A percentile compares a stretch with the other conserved stretches of the same genome.
These are phyloP conservation scores for Cnemophilus loriae DNA, from an alignment of 2,113 vertebrate species.

Conservation along the genomic window DNA sequence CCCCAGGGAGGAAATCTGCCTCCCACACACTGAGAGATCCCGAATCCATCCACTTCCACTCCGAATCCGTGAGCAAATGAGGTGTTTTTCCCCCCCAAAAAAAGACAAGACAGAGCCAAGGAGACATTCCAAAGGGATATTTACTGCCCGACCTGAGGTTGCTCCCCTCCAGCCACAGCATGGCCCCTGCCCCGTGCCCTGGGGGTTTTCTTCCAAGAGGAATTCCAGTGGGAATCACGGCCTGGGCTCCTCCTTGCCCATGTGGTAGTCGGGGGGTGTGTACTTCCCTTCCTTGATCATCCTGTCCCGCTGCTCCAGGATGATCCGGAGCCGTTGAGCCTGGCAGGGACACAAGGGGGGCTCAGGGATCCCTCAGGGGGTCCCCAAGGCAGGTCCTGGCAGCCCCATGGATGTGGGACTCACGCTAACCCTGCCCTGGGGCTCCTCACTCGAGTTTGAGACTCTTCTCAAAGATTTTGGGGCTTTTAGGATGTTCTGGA, in stretches of 20 bases:
- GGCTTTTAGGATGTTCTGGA: too few relatives aligned
- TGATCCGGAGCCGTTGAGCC: slow-evolving; percentile 65
- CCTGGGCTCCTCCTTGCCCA: slow-evolving; percentile 48
- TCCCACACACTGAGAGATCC: background rate
- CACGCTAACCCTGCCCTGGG: rapidly evolving
- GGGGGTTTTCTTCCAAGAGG: rapidly evolving
- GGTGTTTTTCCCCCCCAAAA: rapidly evolving
- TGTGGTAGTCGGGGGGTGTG: slow-evolving; percentile 73
- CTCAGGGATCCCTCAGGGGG: background rate
- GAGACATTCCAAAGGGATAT: background rate
- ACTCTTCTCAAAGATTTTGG: background rate
- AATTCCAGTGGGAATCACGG: slow-evolving; percentile 44
- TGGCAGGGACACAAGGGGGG: slow-evolving; percentile 41
- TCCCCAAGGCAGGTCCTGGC: background rate
- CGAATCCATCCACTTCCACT: rapidly evolving
- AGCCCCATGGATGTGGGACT: background rate
- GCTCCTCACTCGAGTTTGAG: rapidly evolving
- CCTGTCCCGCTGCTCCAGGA: slow-evolving; percentile 80
- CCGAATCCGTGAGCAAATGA: rapidly evolving
- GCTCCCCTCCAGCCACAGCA: background rate
- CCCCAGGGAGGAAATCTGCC: background rate
- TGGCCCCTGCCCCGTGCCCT: background rate
- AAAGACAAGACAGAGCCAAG: background rate
- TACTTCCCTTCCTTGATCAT: slow-evolving; percentile 88
- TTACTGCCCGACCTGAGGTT: background rate